Percentiles rank a stretch among this genome's conserved stretches.
These are phyloP conservation scores for Harmothoe impar DNA, from an alignment of 2,888 invertebrate genomes.

Conservation along the genomic window DNA sequence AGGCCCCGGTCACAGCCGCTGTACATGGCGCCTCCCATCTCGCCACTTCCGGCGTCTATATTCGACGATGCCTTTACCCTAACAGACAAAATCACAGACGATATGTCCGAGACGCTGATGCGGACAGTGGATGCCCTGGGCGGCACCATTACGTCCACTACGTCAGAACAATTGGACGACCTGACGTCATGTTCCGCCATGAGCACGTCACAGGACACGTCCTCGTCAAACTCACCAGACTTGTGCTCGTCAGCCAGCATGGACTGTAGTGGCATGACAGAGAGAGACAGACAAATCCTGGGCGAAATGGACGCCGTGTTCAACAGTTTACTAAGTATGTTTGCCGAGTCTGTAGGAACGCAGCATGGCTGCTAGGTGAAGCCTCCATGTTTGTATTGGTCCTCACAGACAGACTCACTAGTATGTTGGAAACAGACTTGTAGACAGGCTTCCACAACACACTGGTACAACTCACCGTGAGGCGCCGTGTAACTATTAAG, in stretches of 20 bases:
- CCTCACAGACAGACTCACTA: no score
- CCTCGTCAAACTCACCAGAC: not conserved
- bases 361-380: conserved; percentile 30
- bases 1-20: not conserved
- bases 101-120: conserved; percentile 46
- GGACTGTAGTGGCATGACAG: conserved; percentile 52
- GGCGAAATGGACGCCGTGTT: conserved; percentile 63
- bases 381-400: not conserved
- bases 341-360: conserved; percentile 54
- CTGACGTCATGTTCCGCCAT: not conserved
- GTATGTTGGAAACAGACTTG: no score
- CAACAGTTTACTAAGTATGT: conserved; percentile 58
- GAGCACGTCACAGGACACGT: not conserved
- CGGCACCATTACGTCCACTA: conserved; percentile 8
- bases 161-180: not conserved
- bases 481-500: not conserved
- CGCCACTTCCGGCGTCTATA: conserved; percentile 4
- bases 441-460: no score
- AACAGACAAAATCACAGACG: conserved; percentile 47
- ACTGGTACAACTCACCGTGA: no score
- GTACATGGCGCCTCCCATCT: not conserved
- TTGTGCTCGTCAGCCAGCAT: not conserved
- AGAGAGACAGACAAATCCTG: conserved; percentile 60
- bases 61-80: conserved; percentile 41
- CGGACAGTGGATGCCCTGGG: conserved; percentile 38